Evolutionary conservation across 2,888 invertebrate species (phyloP).

Genomic region (Troides aeacus): DNA sequence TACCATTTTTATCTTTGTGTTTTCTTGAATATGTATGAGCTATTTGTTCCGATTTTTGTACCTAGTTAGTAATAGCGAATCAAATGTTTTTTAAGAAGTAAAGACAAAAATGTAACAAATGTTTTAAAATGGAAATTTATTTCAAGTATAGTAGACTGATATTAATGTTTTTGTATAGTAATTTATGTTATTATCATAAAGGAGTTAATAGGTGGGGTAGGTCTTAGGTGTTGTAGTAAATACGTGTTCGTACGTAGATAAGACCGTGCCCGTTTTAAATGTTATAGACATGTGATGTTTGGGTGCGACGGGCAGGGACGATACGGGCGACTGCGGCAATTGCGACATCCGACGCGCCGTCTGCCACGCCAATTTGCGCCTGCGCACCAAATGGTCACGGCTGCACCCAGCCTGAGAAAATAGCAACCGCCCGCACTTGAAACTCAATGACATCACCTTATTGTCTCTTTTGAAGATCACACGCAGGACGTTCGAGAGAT

Average conservation of each 20-base stretch:
- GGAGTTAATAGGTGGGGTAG: no score
- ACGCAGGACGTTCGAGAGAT: slow-evolving; percentile 41
- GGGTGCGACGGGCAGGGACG: slow-evolving; percentile 40
- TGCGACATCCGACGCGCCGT: slow-evolving; percentile 73
- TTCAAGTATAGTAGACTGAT: no score
- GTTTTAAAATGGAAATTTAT: no score
- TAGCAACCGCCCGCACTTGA: slow-evolving; percentile 37
- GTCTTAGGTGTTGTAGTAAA: no score
- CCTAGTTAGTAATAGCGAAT: no score
- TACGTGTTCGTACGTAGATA: not conserved
- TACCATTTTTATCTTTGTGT: no score
- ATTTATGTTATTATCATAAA: no score
- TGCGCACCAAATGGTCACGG: slow-evolving; percentile 44
- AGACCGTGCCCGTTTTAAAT: slow-evolving; percentile 4
- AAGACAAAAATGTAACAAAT: no score
- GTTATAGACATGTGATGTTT: slow-evolving; percentile 39
- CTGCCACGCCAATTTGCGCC: slow-evolving; percentile 62
- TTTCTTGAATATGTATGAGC: no score
- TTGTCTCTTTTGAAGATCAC: slow-evolving; percentile 33
- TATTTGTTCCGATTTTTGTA: no score
- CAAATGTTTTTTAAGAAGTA: no score
- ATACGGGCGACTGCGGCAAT: slow-evolving; percentile 45
- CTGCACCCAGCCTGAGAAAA: slow-evolving; percentile 44
- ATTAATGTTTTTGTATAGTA: no score
- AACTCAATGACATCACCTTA: slow-evolving; percentile 64